Evolutionary conservation across 2,888 invertebrate species (phyloP), one percentile per base, ranked within the genome.

Genomic region (Cantharis lateralis): DNA sequence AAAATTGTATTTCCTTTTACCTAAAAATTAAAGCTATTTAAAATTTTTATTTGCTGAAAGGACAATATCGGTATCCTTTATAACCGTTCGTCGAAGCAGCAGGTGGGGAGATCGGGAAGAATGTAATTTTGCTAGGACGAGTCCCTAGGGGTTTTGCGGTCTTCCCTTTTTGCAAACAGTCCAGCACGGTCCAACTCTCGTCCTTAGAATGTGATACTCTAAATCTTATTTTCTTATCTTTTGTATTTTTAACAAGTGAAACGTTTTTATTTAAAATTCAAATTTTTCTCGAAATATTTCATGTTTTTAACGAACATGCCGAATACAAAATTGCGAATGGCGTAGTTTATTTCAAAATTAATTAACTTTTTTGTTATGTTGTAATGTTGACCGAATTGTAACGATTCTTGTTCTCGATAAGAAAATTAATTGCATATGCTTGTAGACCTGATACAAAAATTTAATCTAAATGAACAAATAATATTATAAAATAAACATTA

Each of bases 71-170:
- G 71, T 66, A 62, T 77, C 75, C 68, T 78, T 71, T 76, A 72
- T 71, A 76, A 75, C 68, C 73, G 71, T 74, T 68, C 74, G 64
- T 63, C 28, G 71, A 71, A 76, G 80, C 75, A 82, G 82, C 82
- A 85, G 85, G 84, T 83, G 84, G 84, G 84, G 83, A 84, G 85
- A 82, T 84, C 82, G 83, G 84, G 85, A 87, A 87, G 87, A 87
- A 87, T 87, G 87, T 87, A 87, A 87, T 87, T 87, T 87, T 85
- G 86, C 84, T 84, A 84, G 85, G 87, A 87, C 87, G 87, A 85
- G 86, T 86, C 87, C 86, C 87, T 81, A 75, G 84, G 85, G 87
- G 80, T 83, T 81, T 86, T 86, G 86, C 85, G 87, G 85, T 85
- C 84, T 85, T 84, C 85, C 86, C 85, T 48, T 85, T 86, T 86